phyloP scores from a whole-genome alignment of 1,140 invertebrate genomes.

The Apis dorsata region DNA sequence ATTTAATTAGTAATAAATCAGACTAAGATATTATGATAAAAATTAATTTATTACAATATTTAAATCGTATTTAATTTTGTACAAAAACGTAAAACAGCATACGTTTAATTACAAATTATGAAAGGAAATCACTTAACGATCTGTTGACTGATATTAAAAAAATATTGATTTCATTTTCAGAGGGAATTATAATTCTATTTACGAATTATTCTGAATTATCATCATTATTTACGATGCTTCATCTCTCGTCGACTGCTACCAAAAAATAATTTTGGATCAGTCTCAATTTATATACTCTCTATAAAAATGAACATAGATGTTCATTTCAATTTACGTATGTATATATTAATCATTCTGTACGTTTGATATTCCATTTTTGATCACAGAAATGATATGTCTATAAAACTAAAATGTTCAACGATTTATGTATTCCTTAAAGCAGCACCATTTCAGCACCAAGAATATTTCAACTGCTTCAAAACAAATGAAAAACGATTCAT shows the following conservation, averaged over 20 bases:
- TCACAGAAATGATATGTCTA: conserved; percentile 42
- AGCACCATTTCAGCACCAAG: conserved; percentile 61
- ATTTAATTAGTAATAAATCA: background rate
- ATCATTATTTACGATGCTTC: background rate
- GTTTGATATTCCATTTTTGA: conserved; percentile 9
- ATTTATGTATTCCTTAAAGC: conserved; percentile 21
- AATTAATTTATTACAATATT: background rate
- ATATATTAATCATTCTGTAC: conserved; percentile 20
- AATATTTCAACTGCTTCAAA: background rate
- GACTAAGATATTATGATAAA: conserved; percentile 10
- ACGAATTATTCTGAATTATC: conserved; percentile 11
- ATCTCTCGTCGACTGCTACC: background rate
- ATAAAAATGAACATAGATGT: background rate
- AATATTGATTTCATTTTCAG: conserved; percentile 6
- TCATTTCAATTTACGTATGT: conserved; percentile 10
- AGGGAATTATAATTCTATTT: background rate
- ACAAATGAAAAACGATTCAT: background rate
- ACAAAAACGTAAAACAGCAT: background rate
- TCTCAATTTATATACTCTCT: background rate
- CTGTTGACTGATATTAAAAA: background rate
- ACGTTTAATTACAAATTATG: background rate
- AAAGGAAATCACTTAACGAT: conserved; percentile 1
- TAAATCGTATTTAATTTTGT: background rate
- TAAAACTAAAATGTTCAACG: conserved; percentile 25
- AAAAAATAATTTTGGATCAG: background rate